Evolutionary conservation across 2,113 vertebrate species (phyloP).

Genomic region (Tyrannus savana): DNA sequence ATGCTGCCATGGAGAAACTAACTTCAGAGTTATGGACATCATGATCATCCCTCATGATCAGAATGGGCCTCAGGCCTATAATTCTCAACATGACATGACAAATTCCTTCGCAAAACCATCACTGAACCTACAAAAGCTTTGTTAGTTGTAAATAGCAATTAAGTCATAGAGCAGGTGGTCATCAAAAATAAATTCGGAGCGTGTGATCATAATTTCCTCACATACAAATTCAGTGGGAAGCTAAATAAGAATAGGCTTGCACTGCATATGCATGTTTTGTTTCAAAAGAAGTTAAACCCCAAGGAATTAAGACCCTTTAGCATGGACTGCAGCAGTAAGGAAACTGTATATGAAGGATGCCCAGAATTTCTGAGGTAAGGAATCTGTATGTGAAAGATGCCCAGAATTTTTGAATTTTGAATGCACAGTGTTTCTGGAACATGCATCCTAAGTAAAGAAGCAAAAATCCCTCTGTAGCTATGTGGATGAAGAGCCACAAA

Average conservation of each 20-base stretch:
- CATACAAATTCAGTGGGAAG: not conserved
- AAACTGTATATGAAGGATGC: not conserved
- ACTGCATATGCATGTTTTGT: not conserved
- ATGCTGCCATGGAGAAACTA: not conserved
- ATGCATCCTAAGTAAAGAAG: not conserved
- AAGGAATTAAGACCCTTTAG: not conserved
- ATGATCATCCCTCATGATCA: not conserved
- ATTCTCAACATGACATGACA: not conserved
- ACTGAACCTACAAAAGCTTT: not conserved
- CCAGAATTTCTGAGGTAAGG: not conserved
- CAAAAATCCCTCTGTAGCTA: not conserved
- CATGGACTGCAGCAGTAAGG: not conserved
- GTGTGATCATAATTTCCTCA: not conserved
- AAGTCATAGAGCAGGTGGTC: conserved; percentile 32
- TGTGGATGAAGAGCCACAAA: not conserved
- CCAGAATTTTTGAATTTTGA: not conserved
- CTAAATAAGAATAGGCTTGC: not conserved
- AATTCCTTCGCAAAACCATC: conserved; percentile 26
- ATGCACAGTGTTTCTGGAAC: not conserved
- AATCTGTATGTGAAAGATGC: not conserved
- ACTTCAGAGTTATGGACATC: not conserved
- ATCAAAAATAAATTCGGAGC: not conserved
- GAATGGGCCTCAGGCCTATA: not conserved
- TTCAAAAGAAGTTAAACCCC: not conserved
- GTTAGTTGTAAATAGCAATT: conserved; percentile 24